Base-by-base conservation (phyloP, 2,113 vertebrate genomes). In the Semicossyphus pulcher region DNA sequence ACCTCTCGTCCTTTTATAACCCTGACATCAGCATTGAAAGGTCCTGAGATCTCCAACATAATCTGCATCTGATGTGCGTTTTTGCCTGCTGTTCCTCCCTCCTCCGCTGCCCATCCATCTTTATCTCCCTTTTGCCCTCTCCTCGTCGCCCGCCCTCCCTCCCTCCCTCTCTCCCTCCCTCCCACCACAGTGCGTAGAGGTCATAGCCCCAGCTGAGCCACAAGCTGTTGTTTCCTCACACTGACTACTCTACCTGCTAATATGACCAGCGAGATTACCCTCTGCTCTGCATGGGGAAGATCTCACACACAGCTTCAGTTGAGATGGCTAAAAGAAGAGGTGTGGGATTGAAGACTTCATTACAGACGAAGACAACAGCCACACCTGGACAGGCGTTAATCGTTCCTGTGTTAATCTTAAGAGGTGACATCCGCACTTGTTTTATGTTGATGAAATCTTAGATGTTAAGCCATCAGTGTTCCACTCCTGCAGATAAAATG, bases 141-240 rank as follows among this genome's bases (percentile, higher is more conserved):
- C 56, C 45, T 56, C 10, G 10, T 72, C 57, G 28, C 21, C 18
- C 48, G 53, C 57, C n/a, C 58, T 63, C 15, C 53, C 72, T 74
- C 36, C 53, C 60, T 60, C 66, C 5, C 57, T 31, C 21, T 16
- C 48, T 58, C 57, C n/a, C 58, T 63, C 15, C 53, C 72, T 74
- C 36, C 53, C 60, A 63, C 66, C 5, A 41, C 36, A 65, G 63
- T 44, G 84, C 31, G 12, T 80, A 77, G 85, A 91, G 90, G 92
- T 92, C 91, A 89, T 79, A 83, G 80, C 84, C 84, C 91, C 78
- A 76, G 84, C 89, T 90, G 92, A 92, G 92, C 80, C 69, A 77
- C 91, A 91, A 94, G 92, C 92, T 93, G 93, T 85, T 92, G 87
- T 78, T 88, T 45, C 83, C 74, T 61, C 36, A 78, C 76, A 51